Evolutionary conservation across 2,888 invertebrate genomes (phyloP), one percentile per base, ranked within the genome.

Genomic region (Zaprionus lineosus): DNA sequence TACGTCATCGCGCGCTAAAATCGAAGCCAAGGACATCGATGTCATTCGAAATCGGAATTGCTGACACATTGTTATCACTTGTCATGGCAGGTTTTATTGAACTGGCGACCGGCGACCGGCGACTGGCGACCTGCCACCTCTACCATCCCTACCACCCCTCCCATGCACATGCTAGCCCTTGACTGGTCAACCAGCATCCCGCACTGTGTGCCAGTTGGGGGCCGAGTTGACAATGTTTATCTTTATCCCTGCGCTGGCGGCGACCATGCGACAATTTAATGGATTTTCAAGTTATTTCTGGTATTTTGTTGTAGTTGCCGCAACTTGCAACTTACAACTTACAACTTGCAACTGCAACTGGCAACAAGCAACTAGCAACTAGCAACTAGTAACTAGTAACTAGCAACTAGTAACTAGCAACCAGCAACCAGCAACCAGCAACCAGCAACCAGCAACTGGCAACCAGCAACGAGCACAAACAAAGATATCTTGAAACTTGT

Each of bases 21-120:
- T 64, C 55, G 71, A 63, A 83, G 76, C 81, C 84, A 79, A 78
- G 78, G 78, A 78, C 81, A 71, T 62, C 51, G 52, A 1, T 19
- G 26, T 34, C 36, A 28, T 15, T 11, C 19, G 61, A 55, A 44
- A 56, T 64, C 40, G 65, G 57, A 44, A 56, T 64, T 37, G 65
- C 76, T 74, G 76, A 83, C 78, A 84, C 74, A 86, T 87, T 86
- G 77, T 86, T 86, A 84, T 86, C 86, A 75, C 69, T 72, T 81
- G 83, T 77, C 77, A 81, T 63, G 57, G 69, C 56, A 56, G 48
- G 72, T 63, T 63, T 48, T 51, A 52, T 48, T 41, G n/a, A 2
- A 4, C 24, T 8, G 2, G n/a, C n/a, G n/a, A n/a, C n/a, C n/a
- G n/a, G n/a, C n/a, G n/a, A n/a, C n/a, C n/a, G n/a, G n/a, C n/a